Conservation (phyloP, 2,797 vertebrate species). For the Triplophysa bombifrons region DNA sequence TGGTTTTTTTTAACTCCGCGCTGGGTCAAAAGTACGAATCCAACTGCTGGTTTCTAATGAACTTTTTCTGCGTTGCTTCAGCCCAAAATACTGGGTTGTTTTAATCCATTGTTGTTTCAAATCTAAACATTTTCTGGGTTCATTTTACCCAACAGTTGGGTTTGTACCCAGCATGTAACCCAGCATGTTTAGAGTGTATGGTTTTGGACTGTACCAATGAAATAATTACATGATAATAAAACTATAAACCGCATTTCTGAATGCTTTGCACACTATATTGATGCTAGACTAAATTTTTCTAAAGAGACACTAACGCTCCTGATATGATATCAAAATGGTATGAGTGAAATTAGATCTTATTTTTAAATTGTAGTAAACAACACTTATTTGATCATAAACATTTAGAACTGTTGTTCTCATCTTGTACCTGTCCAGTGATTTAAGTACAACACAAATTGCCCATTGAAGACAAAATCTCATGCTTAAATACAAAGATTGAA, state of each 20-base stretch:
- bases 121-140: neutral
- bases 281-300: neutral
- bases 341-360: neutral
- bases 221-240: neutral
- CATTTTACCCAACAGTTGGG: too few species aligned
- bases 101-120: neutral
- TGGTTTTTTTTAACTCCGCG: too few species aligned
- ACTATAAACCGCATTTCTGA: neutral
- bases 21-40: too few species aligned
- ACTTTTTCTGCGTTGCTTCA: too few species aligned
- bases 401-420: neutral
- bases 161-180: too few species aligned
- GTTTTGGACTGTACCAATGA: neutral
- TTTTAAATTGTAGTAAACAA: neutral
- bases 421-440: neutral
- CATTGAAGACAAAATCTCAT: conserved; percentile 45
- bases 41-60: too few species aligned
- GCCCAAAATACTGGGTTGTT: too few species aligned
- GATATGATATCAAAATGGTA: neutral
- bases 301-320: neutral
- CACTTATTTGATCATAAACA: neutral
- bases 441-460: neutral
- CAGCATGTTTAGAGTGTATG: too few species aligned
- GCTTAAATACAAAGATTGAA: conserved; percentile 56
- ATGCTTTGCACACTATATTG: too few species aligned